Conservation (phyloP, 2,888 invertebrate genomes). For the Podabrus alpinus region DNA sequence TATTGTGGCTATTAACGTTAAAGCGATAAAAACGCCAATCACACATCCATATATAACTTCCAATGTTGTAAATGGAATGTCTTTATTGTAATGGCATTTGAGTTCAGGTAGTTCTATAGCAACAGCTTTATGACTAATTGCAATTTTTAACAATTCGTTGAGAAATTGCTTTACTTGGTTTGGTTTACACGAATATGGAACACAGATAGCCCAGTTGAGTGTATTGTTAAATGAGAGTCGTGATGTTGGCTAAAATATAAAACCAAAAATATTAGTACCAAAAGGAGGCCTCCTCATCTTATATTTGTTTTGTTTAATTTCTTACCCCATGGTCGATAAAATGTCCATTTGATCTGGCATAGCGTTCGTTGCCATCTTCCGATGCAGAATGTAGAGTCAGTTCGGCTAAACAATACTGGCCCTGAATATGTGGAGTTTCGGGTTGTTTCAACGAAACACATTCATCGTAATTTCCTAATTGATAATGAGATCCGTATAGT, state of each 20-base stretch:
- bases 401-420: conserved; percentile 71
- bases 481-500: conserved; percentile 69
- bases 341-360: conserved; percentile 4
- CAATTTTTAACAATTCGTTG: conserved; percentile 42
- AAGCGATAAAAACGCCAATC: conserved; percentile 39
- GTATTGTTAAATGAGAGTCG: conserved; percentile 42
- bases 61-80: conserved; percentile 46
- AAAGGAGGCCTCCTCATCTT: neutral
- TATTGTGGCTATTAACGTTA: conserved; percentile 42
- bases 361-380: conserved; percentile 6
- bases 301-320: neutral
- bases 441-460: conserved; percentile 57
- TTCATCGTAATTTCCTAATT: conserved; percentile 76
- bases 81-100: conserved; percentile 41
- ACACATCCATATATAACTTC: conserved; percentile 41
- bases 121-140: conserved; percentile 38
- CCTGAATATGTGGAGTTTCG: conserved; percentile 52
- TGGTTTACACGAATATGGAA: conserved; percentile 63
- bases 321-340: conserved; percentile 11
- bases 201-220: conserved; percentile 67
- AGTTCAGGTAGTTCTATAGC: conserved; percentile 37
- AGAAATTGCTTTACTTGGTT: conserved; percentile 61
- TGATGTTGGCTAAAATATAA: conserved; percentile 32
- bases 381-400: conserved; percentile 39
- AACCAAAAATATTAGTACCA: neutral